Conservation (phyloP, 2,113 vertebrate species). For the Cariama cristata region DNA sequence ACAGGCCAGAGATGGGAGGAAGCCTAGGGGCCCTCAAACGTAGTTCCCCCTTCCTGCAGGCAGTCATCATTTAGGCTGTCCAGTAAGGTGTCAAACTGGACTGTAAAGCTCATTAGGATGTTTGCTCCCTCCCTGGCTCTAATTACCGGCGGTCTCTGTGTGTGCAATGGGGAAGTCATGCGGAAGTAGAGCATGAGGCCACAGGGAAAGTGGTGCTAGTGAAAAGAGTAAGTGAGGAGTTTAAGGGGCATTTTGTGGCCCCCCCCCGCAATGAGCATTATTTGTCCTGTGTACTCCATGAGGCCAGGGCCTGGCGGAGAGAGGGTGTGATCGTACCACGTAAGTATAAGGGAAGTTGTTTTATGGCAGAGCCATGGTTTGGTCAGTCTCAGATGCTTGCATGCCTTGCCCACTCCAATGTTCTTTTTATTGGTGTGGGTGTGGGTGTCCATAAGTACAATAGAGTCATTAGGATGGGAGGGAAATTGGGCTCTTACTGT, state of each 20-base stretch:
- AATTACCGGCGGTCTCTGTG: background rate
- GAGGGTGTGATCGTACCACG: background rate
- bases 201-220: background rate
- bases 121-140: background rate
- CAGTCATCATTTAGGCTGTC: background rate
- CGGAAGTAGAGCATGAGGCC: background rate
- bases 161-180: background rate
- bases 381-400: background rate
- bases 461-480: background rate
- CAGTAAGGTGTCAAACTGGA: background rate
- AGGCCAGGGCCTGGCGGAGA: background rate
- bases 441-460: background rate
- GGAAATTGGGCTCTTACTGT: background rate
- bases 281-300: background rate
- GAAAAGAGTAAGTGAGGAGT: background rate
- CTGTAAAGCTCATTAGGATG: background rate
- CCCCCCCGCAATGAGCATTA: background rate
- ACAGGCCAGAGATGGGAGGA: background rate
- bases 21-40: background rate
- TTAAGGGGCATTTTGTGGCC: background rate
- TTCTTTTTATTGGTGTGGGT: background rate
- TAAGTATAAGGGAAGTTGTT: background rate
- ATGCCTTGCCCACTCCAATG: background rate
- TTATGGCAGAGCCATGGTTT: background rate
- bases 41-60: background rate